These are phyloP conservation scores for Sebastes nivosus DNA, from an alignment of 2,797 vertebrate species.

Conservation along the genomic window DNA sequence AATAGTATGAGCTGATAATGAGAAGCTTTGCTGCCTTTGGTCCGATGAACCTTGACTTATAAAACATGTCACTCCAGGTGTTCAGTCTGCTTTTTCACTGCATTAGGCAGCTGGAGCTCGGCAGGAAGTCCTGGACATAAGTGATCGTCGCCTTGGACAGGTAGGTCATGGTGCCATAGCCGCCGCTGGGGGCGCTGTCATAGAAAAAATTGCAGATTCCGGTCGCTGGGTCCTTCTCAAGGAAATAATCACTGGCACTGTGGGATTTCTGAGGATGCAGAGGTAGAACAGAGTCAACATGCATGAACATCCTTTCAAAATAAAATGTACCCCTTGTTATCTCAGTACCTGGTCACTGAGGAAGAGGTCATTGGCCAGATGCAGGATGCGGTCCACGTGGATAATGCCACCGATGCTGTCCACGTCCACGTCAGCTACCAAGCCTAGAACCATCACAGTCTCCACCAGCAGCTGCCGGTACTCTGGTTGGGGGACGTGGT, in stretches of 20 bases:
- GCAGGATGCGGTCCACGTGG: slow-evolving; percentile 92
- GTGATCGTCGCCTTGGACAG: slow-evolving; percentile 91
- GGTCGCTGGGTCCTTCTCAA: slow-evolving; percentile 91
- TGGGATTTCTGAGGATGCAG: slow-evolving; percentile 83
- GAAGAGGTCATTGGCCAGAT: slow-evolving; percentile 95
- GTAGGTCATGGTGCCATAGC: slow-evolving; percentile 98
- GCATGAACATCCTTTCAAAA: neutral
- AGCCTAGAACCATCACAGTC: slow-evolving; percentile 90
- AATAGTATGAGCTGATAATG: slow-evolving; percentile 4
- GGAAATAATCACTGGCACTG: slow-evolving; percentile 87
- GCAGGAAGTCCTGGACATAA: slow-evolving; percentile 93
- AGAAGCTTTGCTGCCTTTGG: slow-evolving; percentile 5
- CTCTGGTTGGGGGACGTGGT: slow-evolving; percentile 95
- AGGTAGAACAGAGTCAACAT: neutral
- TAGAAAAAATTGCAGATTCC: slow-evolving; percentile 97
- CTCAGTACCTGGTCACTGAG: slow-evolving; percentile 90
- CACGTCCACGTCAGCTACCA: slow-evolving; percentile 92
- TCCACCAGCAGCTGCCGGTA: slow-evolving; percentile 97
- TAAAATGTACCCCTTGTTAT: neutral
- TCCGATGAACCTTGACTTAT: neutral
- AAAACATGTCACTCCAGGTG: neutral
- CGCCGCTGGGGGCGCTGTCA: slow-evolving; percentile 96
- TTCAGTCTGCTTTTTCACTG: slow-evolving; percentile 78
- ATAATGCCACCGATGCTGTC: slow-evolving; percentile 92
- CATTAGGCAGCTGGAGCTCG: slow-evolving; percentile 92